Evolutionary conservation across 2,888 invertebrate genomes (phyloP), one percentile per base, ranked within the genome.

Genomic region (Hirtodrosophila trivittata): DNA sequence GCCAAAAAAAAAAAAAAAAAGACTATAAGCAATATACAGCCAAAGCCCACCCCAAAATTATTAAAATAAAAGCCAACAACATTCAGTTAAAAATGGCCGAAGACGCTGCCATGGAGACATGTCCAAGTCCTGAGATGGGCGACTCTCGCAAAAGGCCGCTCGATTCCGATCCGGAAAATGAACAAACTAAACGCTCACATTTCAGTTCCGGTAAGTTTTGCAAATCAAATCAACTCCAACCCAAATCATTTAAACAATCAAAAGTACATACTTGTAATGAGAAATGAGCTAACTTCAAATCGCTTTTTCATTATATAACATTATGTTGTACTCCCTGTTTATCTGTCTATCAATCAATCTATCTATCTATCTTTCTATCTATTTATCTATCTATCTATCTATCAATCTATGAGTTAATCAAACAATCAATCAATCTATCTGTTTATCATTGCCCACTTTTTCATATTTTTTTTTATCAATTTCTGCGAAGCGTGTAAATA

Each of bases 21-120:
- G 59, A 65, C 59, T 64, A 69, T 75, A 62, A 28, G 47, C 41
- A 56, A 59, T 46, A 42, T 68, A n/a, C n/a, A n/a, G n/a, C n/a
- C n/a, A n/a, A n/a, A n/a, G n/a, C n/a, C n/a, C n/a, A n/a, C n/a
- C n/a, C n/a, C n/a, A 45, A 57, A 57, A 58, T 25, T 25, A 57
- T 30, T 55, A 45, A 55, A 52, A 55, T 49, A 71, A 80, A 81
- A 86, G 70, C 68, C n/a, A n/a, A n/a, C 67, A 84, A 82, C 86
- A 84, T 84, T 84, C 86, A 85, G 66, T 83, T 85, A 66, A 87
- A 89, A 93, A 96, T 96, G 96, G 96, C 96, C 93, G 96, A 96
- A 92, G 96, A 96, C 93, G 95, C 95, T 93, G 95, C 95, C 93
- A 96, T 96, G 96, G 96, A 96, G 94, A 95, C 96, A 93, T 96